phyloP scores from a whole-genome alignment of 2,797 vertebrate genomes.

The Emys orbicularis region DNA sequence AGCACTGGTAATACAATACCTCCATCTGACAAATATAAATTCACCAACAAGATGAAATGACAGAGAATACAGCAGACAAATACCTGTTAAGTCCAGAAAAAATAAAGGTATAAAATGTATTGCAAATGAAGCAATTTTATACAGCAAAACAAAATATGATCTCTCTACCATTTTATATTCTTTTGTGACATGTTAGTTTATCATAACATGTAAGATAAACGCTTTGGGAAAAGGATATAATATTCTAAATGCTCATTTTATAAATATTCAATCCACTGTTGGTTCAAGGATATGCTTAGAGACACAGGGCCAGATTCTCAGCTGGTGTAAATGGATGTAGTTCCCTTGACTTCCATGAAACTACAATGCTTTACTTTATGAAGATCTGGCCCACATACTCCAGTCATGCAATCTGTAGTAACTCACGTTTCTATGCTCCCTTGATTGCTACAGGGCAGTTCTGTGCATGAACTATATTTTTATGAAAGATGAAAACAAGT shows the following conservation, averaged over 20 bases:
- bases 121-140: conserved; percentile 18
- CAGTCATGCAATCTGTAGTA: conserved; percentile 31
- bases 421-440: conserved; percentile 32
- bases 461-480: conserved; percentile 15
- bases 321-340: neutral
- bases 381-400: conserved; percentile 20
- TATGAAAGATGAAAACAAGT: neutral
- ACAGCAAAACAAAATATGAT: conserved; percentile 21
- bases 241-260: accelerated
- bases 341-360: conserved; percentile 4
- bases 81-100: neutral
- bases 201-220: neutral
- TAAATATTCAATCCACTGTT: neutral
- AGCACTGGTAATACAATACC: conserved; percentile 9
- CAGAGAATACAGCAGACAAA: neutral
- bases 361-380: conserved; percentile 15
- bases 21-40: conserved; percentile 38
- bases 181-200: neutral
- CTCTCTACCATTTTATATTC: conserved; percentile 15
- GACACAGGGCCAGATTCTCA: neutral
- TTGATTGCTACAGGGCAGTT: conserved; percentile 35
- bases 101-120: neutral
- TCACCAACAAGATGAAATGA: conserved; percentile 43
- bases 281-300: neutral
- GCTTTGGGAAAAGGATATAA: neutral